These are phyloP conservation scores for Phlogophora meticulosa DNA, from an alignment of 2,888 invertebrate genomes.

Conservation along the genomic window DNA sequence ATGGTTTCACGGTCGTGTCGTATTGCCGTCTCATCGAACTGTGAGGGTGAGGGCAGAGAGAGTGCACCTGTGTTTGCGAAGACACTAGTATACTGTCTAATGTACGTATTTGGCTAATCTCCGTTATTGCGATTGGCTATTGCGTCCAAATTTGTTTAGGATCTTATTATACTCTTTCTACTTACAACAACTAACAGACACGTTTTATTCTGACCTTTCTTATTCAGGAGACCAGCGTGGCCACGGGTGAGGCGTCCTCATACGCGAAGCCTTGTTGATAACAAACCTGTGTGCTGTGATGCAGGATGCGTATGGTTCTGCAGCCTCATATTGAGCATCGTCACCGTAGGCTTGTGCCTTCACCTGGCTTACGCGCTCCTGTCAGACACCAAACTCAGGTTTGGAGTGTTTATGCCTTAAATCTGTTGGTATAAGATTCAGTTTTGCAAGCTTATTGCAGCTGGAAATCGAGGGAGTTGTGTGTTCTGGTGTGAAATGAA, in stretches of 20 bases:
- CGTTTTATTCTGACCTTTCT: neutral
- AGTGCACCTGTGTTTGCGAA: too few relatives aligned
- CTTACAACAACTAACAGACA: too few relatives aligned
- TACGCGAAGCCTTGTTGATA: conserved; percentile 45
- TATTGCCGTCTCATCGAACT: too few relatives aligned
- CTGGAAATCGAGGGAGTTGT: neutral
- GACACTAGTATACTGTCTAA: too few relatives aligned
- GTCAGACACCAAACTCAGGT: conserved; percentile 81
- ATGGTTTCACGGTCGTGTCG: too few relatives aligned
- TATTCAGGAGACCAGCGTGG: neutral
- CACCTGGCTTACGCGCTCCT: conserved; percentile 81
- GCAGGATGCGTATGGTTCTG: conserved; percentile 82
- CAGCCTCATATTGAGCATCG: conserved; percentile 75
- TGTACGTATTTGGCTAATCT: too few relatives aligned
- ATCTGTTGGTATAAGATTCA: neutral
- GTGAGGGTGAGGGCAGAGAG: too few relatives aligned
- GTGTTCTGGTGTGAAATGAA: neutral
- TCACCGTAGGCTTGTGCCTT: conserved; percentile 79
- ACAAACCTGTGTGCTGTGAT: conserved; percentile 79
- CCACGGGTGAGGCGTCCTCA: neutral
- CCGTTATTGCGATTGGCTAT: too few relatives aligned
- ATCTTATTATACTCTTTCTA: too few relatives aligned
- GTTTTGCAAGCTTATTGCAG: neutral
- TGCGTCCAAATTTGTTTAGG: too few relatives aligned
- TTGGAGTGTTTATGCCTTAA: conserved; percentile 79